Base-by-base conservation (phyloP, 2,113 vertebrate species). In the Pogona vitticeps region DNA sequence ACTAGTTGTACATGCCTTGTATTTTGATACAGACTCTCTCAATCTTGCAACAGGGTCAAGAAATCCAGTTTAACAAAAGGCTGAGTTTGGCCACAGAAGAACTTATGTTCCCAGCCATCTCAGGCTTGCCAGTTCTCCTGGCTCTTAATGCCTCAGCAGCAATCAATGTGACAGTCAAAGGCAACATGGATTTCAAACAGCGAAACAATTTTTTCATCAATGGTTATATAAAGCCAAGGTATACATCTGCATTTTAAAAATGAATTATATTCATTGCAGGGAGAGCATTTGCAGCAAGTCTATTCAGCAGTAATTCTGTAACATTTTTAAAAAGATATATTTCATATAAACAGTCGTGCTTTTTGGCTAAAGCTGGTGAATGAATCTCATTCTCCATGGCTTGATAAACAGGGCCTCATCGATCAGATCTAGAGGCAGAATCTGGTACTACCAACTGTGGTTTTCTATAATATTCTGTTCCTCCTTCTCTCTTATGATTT, bases 151-250 rank as follows among this genome's bases (percentile, higher is more conserved):
- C 97, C 87, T 98, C 96, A 2, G 96, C 97, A 23, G 92, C 96
- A 13, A 67, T 97, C 70, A 96, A 95, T 3, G 68, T 98, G 76
- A 95, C 90, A 77, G 86, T 98, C 61, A 97, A 97, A 93, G 98
- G 97, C 46, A 96, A 89, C 36, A 75, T 95, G 0, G 94, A 96
- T 91, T 96, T 98, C 92, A 97, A 96, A 82, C 94, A 97, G 18
- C 85, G 46, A 21, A 96, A 93, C 1, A 90, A 98, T 94, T 98
- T 98, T 92, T 97, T 97, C 70, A 61, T 98, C 83, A 93, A 93
- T 2, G 97, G 97, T 83, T 97, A 97, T 86, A 70, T 98, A 92
- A 98, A 98, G 90, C 97, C 97, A 80, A 97, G 95, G 98, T 98
- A 96, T 17, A 58, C 17, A 58, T 58, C 56, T 58, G 2, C 17